These are phyloP conservation scores for Spatulosminthurus flaviceps DNA, from an alignment of 2,888 invertebrate genomes.

Conservation along the genomic window DNA sequence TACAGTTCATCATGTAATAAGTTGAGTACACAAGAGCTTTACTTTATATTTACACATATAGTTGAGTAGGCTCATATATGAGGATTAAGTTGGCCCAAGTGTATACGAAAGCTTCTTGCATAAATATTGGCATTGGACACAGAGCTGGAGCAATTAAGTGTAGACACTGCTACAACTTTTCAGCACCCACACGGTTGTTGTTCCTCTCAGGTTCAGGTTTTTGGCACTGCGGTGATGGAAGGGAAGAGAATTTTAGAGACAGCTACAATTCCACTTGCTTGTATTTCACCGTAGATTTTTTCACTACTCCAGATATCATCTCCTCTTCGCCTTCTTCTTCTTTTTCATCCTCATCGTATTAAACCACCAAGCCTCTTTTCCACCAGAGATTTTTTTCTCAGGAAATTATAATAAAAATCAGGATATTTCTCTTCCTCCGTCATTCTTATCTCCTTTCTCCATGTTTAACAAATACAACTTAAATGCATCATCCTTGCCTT, in stretches of 20 bases:
- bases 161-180: not conserved
- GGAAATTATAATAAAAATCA: not conserved
- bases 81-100: too few species aligned
- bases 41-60: too few species aligned
- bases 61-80: too few species aligned
- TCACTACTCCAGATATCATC: not conserved
- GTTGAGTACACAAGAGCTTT: too few species aligned
- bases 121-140: slow-evolving; percentile 33
- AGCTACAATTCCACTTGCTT: not conserved
- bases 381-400: not conserved
- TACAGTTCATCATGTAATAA: too few species aligned
- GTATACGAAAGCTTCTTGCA: not conserved
- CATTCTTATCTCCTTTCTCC: not conserved
- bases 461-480: not conserved
- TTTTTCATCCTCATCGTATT: not conserved
- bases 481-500: not conserved
- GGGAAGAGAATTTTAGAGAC: not conserved
- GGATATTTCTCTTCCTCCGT: not conserved
- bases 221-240: slow-evolving; percentile 1
- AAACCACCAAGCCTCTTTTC: not conserved
- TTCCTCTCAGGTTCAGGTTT: slow-evolving; percentile 18
- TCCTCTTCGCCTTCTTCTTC: not conserved
- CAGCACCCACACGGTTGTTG: slow-evolving; percentile 16
- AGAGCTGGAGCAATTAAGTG: slow-evolving; percentile 42
- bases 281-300: not conserved